phyloP scores from a whole-genome alignment of 2,888 invertebrate genomes.

The Drosophila lutescens region DNA sequence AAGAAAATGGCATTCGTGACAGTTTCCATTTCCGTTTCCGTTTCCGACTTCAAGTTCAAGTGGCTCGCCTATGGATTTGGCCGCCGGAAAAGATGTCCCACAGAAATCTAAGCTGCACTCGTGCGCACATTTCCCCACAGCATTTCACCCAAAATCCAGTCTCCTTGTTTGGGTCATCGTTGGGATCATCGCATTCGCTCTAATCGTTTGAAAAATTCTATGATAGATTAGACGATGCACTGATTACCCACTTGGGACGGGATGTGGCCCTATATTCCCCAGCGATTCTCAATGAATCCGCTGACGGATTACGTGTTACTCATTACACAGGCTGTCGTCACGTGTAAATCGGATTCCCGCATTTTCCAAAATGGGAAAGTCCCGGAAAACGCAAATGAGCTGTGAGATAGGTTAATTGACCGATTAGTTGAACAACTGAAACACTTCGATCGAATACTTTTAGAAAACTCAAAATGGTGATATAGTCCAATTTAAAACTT shows the following conservation, averaged over 20 bases:
- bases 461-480: no score
- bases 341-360: constrained; percentile 5
- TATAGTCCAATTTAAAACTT: no score
- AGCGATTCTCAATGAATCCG: constrained; percentile 20
- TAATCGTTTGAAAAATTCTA: constrained; percentile 23
- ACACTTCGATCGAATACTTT: no score
- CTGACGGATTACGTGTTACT: neutral
- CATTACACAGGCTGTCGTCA: neutral
- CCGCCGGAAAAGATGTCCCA: constrained; percentile 13
- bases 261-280: constrained; percentile 5
- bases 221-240: constrained; percentile 18
- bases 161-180: neutral
- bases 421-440: no score
- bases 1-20: constrained; percentile 10
- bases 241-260: constrained; percentile 16
- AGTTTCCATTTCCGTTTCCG: constrained; percentile 33
- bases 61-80: neutral
- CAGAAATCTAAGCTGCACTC: constrained; percentile 13
- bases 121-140: constrained; percentile 9
- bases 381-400: constrained; percentile 3
- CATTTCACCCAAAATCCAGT: neutral
- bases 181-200: constrained; percentile 16
- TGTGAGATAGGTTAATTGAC: neutral
- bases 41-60: constrained; percentile 5
- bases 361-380: neutral